Evolutionary conservation across 2,888 invertebrate genomes (phyloP), one percentile per base, ranked within the genome.

Genomic region (Cantharis nigra): DNA sequence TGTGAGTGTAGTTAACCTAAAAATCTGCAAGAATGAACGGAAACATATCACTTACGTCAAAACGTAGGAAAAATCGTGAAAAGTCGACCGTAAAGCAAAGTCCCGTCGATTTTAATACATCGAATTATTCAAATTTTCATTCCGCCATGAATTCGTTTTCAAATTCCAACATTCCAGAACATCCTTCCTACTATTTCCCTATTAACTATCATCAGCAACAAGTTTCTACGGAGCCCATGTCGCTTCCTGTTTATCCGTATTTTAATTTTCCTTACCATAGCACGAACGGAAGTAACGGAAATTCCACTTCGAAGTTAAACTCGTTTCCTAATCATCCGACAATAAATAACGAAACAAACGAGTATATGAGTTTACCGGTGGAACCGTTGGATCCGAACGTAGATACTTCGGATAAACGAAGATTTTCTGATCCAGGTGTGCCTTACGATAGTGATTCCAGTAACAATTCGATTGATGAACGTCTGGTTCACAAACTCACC

Each of bases 301-400:
- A 70, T 13, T 71, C 71, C 18, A 26, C 69, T 0, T 11, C n/a
- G 10, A 72, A 63, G 4, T 72, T 74, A 63, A 69, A 75, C 63
- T 62, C 71, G 1, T 71, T 75, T 11, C 76, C 70, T 20, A 73
- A 76, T 23, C 49, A 78, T 64, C 16, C 69, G 7, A 14, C 71
- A 11, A 11, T 63, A 14, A 78, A 78, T 18, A 78, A 85, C 18
- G 83, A 87, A 71, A 87, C 88, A 62, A 90, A 88, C 63, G 90
- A 91, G 80, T 91, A 90, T 79, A 91, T 94, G 69, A 95, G 95
- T 85, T 87, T 95, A 78, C 95, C 95, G 26, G 93, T 94, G 0
- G 92, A 92, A 76, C 92, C 93, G 69, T 92, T 93, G 78, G 92
- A 92, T 79, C 84, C 88, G 63, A 91, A 90, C 81, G 90, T 90